Conservation (phyloP, 1,140 invertebrate species). For the Aricia agestis region DNA sequence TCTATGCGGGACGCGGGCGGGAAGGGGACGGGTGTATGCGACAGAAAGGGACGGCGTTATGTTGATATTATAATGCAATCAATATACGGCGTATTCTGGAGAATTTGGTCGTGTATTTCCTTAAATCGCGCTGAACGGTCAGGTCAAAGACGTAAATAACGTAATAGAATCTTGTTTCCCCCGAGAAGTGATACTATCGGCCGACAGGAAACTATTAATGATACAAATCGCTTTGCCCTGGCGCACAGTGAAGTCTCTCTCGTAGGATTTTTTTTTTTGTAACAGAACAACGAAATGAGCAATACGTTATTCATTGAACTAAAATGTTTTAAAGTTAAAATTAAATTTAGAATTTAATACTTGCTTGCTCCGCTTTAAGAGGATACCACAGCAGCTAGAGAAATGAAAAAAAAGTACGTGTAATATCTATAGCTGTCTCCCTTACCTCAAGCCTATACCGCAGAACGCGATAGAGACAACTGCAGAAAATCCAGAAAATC, state of each 20-base stretch:
- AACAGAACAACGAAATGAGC: not conserved
- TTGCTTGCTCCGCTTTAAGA: no score
- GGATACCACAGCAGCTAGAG: no score
- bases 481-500: no score
- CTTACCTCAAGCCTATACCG: no score
- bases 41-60: not conserved
- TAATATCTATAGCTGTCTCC: no score
- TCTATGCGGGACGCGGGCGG: constrained; percentile 38
- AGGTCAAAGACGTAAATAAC: constrained; percentile 11
- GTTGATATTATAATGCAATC: constrained; percentile 19
- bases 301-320: not conserved
- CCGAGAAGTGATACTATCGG: not conserved
- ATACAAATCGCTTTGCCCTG: not conserved
- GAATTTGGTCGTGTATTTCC: constrained; percentile 9
- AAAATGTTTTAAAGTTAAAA: no score
- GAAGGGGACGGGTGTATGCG: constrained; percentile 23
- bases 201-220: constrained; percentile 2
- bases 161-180: constrained; percentile 8
- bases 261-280: not conserved
- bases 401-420: no score
- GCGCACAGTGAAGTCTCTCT: not conserved
- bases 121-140: not conserved
- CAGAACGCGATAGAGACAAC: no score
- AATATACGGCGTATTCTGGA: constrained; percentile 10
- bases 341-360: no score